Evolutionary conservation across 1,140 invertebrate genomes (phyloP).

Genomic region (Ceratosolen solmsi): DNA sequence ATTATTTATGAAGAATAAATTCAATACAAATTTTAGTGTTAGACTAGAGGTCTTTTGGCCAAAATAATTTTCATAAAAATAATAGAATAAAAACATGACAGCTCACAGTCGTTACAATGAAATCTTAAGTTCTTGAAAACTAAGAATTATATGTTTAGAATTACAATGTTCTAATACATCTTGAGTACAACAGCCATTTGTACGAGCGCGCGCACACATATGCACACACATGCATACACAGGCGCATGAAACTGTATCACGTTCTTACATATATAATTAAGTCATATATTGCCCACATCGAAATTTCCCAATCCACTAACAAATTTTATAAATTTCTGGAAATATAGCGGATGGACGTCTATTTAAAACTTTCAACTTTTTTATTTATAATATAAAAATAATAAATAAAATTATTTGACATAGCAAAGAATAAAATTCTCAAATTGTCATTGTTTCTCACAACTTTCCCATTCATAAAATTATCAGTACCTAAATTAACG

Average conservation of each 20-base stretch:
- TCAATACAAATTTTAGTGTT: constrained; percentile 30
- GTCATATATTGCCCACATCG: constrained; percentile 47
- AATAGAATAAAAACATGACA: constrained; percentile 47
- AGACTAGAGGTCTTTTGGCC: constrained; percentile 45
- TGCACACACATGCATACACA: no score
- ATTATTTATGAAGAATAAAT: constrained; percentile 33
- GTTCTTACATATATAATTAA: constrained; percentile 46
- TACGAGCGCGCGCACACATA: neutral
- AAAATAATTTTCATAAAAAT: constrained; percentile 45
- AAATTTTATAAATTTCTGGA: constrained; percentile 47
- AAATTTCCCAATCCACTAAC: constrained; percentile 26
- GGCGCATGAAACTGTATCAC: constrained; percentile 20
- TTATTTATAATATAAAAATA: no score
- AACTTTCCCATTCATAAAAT: neutral
- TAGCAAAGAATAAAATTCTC: neutral
- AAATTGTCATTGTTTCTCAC: neutral
- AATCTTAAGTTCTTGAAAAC: constrained; percentile 42
- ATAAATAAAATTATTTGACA: no score
- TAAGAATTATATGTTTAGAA: constrained; percentile 30
- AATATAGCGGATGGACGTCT: constrained; percentile 39
- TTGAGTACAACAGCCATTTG: constrained; percentile 36
- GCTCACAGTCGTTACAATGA: constrained; percentile 30
- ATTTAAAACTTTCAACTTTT: no score
- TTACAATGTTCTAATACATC: constrained; percentile 23
- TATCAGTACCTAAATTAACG: neutral